Percentiles rank a stretch among this genome's conserved stretches.
phyloP scores from a whole-genome alignment of 2,113 vertebrate genomes.

The Puma concolor region DNA sequence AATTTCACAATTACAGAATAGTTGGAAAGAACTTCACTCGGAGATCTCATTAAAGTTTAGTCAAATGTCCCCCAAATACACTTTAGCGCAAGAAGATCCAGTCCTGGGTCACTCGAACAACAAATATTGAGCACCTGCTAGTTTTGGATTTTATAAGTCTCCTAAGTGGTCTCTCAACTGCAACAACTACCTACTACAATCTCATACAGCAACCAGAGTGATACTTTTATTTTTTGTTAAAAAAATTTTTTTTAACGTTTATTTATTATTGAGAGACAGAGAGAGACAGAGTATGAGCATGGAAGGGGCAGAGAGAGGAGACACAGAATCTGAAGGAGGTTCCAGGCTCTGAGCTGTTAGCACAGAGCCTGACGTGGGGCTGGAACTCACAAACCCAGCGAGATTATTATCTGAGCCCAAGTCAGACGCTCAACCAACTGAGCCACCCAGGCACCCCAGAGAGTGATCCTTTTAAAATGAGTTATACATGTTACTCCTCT shows the following conservation, averaged over 20 bases:
- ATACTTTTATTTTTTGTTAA: not conserved
- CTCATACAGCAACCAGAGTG: not conserved
- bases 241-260: too few species aligned
- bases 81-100: not conserved
- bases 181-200: not conserved
- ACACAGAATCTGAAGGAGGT: too few species aligned
- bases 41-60: constrained; percentile 10
- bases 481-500: not conserved
- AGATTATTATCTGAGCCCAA: too few species aligned
- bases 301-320: too few species aligned
- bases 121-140: not conserved
- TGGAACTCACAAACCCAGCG: too few species aligned
- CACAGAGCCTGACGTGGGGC: too few species aligned
- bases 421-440: too few species aligned
- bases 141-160: not conserved
- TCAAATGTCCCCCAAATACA: not conserved
- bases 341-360: too few species aligned
- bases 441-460: too few species aligned
- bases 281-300: too few species aligned
- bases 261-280: too few species aligned
- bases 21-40: not conserved
- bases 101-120: not conserved
- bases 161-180: not conserved
- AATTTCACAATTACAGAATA: constrained; percentile 19
- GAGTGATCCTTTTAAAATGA: not conserved